Conservation (phyloP, 2,888 invertebrate species). For the Congeria kusceri region DNA sequence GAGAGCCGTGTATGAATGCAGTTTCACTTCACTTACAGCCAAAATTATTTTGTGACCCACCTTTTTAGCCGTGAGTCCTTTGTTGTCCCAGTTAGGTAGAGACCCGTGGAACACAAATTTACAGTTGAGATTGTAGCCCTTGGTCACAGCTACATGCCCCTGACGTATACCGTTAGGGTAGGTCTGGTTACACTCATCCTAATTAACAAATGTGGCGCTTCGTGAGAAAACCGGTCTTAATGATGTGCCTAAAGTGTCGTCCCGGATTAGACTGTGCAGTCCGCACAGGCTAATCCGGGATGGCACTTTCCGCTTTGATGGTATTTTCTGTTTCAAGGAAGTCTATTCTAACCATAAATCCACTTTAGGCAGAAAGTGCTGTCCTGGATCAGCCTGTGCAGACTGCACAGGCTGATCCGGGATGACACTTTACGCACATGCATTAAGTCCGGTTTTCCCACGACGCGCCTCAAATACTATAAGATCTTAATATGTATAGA, state of each 20-base stretch:
- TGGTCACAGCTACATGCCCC: conserved; percentile 59
- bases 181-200: conserved; percentile 48
- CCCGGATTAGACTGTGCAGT: too few species aligned
- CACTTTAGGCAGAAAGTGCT: too few species aligned
- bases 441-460: not conserved
- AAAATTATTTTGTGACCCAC: conserved; percentile 1
- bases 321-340: too few species aligned
- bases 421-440: too few species aligned
- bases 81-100: conserved; percentile 50
- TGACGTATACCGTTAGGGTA: conserved; percentile 47
- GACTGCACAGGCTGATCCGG: too few species aligned
- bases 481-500: not conserved
- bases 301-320: too few species aligned
- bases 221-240: too few species aligned
- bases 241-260: too few species aligned
- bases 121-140: conserved; percentile 47
- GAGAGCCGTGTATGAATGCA: too few species aligned
- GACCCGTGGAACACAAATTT: conserved; percentile 56
- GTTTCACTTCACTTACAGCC: not conserved
- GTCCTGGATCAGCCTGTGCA: too few species aligned
- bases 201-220: not conserved
- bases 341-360: too few species aligned
- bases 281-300: too few species aligned
- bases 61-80: conserved; percentile 35
- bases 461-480: not conserved